Base-by-base conservation (phyloP, 2,113 vertebrate species). In the Rhodinocichla rosea region DNA sequence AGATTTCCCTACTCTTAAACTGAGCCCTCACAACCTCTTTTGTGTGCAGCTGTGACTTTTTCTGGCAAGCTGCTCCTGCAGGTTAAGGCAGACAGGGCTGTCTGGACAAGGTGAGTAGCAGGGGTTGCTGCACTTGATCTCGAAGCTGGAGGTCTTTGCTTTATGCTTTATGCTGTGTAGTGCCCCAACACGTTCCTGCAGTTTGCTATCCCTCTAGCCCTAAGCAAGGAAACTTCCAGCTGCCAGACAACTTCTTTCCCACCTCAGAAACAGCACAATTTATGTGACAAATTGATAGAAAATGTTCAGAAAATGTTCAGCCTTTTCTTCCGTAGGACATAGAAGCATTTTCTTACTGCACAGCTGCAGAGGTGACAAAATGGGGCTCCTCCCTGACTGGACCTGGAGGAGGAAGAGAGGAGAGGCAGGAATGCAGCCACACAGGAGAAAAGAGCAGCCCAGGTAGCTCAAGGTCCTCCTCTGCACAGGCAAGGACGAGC, bases 221-320 rank as follows among this genome's bases (percentile, higher is more conserved):
- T 87, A 64, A 95, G 84, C 90, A 90, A 93, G 56, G 80, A 88
- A 95, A 89, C 86, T 68, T 65, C n/a, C 68, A 88, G 79, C 78
- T 95, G 68, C 80, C 67, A 93, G 56, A 95, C 79, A 94, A 92
- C 56, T 50, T 90, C 59, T 42, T 93, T 84, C 68, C 62, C 86
- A 88, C 39, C 69, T 88, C 87, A 64, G 65, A 88, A 94, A 74
- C 6, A 77, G 71, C 90, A 83, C 33, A 2, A 80, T 86, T 88
- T 86, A 50, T 56, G 47, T 59, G 65, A 84, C 69, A 60, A 83
- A 85, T 64, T 17, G 3, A 70, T 47, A 91, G 62, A 69, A 55
- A 80, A 17, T 0, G 13, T 74, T 57, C 15, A 68, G 57, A 88
- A 78, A 83, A 39, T 30, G 30, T 67, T 75, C 45, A 39, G 57